Conservation (phyloP, 2,797 vertebrate genomes). For the Dendrocincla fuliginosa region DNA sequence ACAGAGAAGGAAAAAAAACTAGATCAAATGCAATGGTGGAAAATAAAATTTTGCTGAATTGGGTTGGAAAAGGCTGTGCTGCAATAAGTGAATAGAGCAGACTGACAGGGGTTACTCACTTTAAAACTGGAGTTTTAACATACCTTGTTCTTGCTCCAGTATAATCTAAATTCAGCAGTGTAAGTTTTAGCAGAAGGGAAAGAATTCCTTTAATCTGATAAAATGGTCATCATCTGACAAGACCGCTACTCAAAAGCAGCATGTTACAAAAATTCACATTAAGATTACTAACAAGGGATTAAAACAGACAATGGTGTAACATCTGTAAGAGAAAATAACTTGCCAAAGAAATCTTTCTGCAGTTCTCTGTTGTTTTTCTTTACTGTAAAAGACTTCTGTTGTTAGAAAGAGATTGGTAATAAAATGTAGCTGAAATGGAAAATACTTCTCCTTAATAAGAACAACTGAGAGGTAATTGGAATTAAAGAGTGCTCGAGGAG, state of each 20-base stretch:
- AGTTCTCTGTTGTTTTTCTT: background rate
- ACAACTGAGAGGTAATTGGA: background rate
- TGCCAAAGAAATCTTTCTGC: background rate
- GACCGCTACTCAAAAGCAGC: background rate
- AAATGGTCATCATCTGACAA: background rate
- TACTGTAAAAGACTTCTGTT: background rate
- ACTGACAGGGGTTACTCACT: background rate
- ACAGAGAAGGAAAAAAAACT: background rate
- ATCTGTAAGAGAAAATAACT: background rate
- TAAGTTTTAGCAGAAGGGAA: background rate
- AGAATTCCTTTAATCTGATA: background rate
- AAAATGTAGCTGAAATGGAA: background rate
- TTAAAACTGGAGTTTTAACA: background rate
- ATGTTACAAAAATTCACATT: background rate
- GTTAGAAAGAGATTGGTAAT: background rate
- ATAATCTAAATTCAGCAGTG: background rate
- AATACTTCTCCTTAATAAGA: background rate
- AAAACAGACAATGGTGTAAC: background rate
- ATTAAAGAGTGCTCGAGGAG: background rate
- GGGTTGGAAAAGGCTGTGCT: background rate
- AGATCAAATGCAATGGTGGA: background rate
- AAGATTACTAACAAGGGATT: background rate
- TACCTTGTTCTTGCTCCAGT: background rate
- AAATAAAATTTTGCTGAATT: background rate
- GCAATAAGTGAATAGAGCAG: background rate